Base-by-base conservation (phyloP, 2,113 vertebrate genomes). In the Urocynchramus pylzowi region DNA sequence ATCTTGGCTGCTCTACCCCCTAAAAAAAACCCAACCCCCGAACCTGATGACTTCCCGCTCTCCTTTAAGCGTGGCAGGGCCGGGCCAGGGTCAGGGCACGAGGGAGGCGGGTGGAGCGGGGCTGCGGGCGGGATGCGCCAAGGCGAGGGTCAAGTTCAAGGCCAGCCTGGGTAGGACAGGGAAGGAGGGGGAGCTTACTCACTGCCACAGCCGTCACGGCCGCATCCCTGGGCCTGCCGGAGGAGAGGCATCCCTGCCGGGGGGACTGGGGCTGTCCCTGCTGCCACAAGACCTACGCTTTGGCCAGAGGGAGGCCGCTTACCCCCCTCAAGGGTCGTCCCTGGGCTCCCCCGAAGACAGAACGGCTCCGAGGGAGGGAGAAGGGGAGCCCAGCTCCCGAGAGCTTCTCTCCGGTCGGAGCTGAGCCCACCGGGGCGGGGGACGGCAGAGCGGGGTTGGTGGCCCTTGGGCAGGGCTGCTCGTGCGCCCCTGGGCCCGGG, bases 61-160 rank as follows among this genome's bases (percentile, higher is more conserved):
- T 68, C 35, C 44, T 57, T 75, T 79, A 85, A 90, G 94, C 53
- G 80, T 79, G 92, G 61, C 94, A 79, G 61, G 75, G 89, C 89
- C 37, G n/a, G 47, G 53, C 75, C 69, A 63, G 91, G 96, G 94
- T 97, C 96, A 97, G 87, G 91, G 91, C 80, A 33, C 65, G 87
- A 63, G 95, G 84, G 81, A 92, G 96, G 80, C 50, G 68, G 57
- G 49, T 5, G 16, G 68, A 31, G 85, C 60, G 63, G 86, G 47
- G 70, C 57, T 77, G 90, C 14, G 10, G 52, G 61, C 27, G 59
- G 52, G 79, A 77, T 56, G 65, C 87, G 60, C 90, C 47, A 27
- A 87, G 96, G 97, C 95, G 97, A 98, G 98, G 98, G 98, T 98
- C 98, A 98, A 98, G 97, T 96, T 98, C 98, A 98, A 60, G 86